Base-by-base conservation (phyloP, 2,888 invertebrate species). In the Hypena proboscidalis region DNA sequence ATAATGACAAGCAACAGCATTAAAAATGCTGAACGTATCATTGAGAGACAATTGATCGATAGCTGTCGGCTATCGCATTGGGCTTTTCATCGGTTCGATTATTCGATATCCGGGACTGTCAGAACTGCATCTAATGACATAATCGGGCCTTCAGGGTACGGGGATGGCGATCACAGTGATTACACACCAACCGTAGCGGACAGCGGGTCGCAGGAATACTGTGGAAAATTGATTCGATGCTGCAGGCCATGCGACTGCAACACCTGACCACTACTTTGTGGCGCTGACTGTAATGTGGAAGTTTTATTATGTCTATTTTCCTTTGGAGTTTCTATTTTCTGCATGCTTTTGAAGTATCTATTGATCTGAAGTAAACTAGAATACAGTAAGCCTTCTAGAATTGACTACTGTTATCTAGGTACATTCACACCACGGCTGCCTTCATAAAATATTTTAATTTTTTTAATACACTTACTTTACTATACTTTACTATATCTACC, bases 81-180 rank as follows among this genome's bases (percentile, higher is more conserved):
- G 73, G 74, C 73, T 76, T 83, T 80, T 77, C 76, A 78, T 63
- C 75, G 69, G 58, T 60, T n/a, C n/a, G n/a, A n/a, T n/a, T n/a
- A n/a, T 69, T 65, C 65, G 76, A 75, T 80, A 79, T 81, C 81
- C 78, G 77, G 78, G 76, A 72, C 74, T 73, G 71, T 70, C 62
- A 71, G 64, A 65, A 67, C 61, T 68, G 70, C 55, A 65, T 64
- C 56, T 87, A 87, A 88, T 88, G 82, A 82, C 79, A 83, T 89
- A 86, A 89, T 85, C 81, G 65, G 46, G 58, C 75, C 88, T 83
- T 58, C 74, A 70, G 85, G 88, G 84, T 59, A 64, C 58, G 67
- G 53, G 52, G 50, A 40, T 40, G 37, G 19, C 63, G 78, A 85
- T 82, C 66, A 80, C 83, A 69, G 84, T 82, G 66, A 83, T 88